Conservation (phyloP, 2,797 vertebrate genomes). For the Peromyscus attwateri region DNA sequence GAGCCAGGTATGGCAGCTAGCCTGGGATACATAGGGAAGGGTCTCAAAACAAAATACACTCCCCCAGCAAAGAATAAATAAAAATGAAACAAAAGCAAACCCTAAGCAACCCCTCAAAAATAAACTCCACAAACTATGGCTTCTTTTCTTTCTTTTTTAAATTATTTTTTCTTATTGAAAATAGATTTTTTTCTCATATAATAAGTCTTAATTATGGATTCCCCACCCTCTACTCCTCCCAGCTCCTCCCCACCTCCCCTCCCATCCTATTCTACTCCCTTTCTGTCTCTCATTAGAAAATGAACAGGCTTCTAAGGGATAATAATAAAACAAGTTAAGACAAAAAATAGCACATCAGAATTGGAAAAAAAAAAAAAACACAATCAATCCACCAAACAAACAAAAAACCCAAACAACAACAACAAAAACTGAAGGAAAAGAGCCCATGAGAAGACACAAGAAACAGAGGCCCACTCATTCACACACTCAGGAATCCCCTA, state of each 20-base stretch:
- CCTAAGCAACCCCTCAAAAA: background rate
- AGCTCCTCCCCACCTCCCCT: background rate
- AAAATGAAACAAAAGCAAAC: background rate
- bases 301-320: background rate
- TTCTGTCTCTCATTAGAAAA: background rate
- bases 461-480: background rate
- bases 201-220: background rate
- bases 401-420: background rate
- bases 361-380: background rate
- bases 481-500: background rate
- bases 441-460: background rate
- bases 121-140: too few relatives aligned
- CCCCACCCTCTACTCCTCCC: background rate
- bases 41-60: background rate
- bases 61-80: background rate
- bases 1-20: background rate
- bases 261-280: background rate
- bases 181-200: background rate
- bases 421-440: background rate
- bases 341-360: background rate
- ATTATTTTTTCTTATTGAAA: background rate
- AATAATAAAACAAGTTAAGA: background rate
- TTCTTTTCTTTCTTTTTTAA: background rate
- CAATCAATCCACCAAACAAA: background rate
- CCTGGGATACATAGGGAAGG: background rate